Conservation (phyloP, 2,888 invertebrate species). For the Amiota minor region DNA sequence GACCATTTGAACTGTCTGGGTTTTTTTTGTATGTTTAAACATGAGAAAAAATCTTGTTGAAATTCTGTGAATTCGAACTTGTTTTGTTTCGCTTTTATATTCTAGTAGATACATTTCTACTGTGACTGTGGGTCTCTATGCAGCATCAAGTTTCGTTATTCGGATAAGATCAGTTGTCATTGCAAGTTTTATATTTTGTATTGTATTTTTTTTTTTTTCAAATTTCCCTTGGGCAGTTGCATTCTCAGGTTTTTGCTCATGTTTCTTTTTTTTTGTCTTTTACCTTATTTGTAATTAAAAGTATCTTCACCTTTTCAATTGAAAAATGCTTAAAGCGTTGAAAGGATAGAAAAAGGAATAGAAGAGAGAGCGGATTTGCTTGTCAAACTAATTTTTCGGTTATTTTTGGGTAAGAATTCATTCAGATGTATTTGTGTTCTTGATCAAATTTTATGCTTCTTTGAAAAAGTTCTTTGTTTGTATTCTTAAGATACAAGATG, state of each 20-base stretch:
- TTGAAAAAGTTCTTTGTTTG: not conserved
- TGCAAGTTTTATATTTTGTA: not conserved
- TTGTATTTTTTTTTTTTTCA: not conserved
- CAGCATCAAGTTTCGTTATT: slow-evolving; percentile 5
- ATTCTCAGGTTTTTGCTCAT: not conserved
- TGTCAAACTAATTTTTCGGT: slow-evolving; percentile 2
- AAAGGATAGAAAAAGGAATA: not conserved
- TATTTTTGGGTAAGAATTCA: not conserved
- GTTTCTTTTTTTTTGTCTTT: not conserved
- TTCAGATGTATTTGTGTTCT: slow-evolving; percentile 17
- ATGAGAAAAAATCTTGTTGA: slow-evolving; percentile 53
- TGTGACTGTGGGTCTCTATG: no score
- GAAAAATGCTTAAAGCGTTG: not conserved
- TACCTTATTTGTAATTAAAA: not conserved
- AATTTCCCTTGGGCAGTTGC: slow-evolving; percentile 3
- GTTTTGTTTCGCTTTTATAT: slow-evolving; percentile 22
- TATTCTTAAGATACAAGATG: no score
- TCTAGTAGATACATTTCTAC: no score
- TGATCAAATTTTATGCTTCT: slow-evolving; percentile 7
- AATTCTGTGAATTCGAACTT: slow-evolving; percentile 46
- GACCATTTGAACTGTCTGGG: slow-evolving; percentile 67
- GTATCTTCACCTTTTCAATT: slow-evolving; percentile 14
- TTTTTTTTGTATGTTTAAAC: slow-evolving; percentile 22
- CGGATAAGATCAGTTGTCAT: slow-evolving; percentile 27
- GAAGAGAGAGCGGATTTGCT: not conserved